These are phyloP conservation scores for Trissolcus japonicus DNA, from an alignment of 2,888 invertebrate genomes.

Conservation along the genomic window DNA sequence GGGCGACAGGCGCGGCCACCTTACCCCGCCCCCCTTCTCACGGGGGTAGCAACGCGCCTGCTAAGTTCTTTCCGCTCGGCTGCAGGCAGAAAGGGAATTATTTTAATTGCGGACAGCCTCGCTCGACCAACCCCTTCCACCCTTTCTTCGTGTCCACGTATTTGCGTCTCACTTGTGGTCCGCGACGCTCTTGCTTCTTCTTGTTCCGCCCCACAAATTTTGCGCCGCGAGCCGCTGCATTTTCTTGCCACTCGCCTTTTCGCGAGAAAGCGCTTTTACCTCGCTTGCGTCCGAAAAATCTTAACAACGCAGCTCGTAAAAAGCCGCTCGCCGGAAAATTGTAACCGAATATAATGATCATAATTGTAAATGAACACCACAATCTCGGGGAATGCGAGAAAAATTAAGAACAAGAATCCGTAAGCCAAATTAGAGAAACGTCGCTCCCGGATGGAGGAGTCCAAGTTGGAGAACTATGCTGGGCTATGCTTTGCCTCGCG, in stretches of 20 bases:
- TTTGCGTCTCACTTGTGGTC: conserved; percentile 54
- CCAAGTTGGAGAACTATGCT: not conserved
- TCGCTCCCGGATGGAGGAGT: not conserved
- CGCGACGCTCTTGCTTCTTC: conserved; percentile 58
- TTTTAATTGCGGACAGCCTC: conserved; percentile 77
- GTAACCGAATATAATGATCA: conserved; percentile 41
- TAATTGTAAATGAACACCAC: conserved; percentile 47
- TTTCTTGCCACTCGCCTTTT: conserved; percentile 43
- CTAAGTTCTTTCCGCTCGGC: conserved; percentile 77
- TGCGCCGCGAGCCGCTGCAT: conserved; percentile 38
- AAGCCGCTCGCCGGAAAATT: conserved; percentile 32
- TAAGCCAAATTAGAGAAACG: conserved; percentile 19
- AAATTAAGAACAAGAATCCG: conserved; percentile 43
- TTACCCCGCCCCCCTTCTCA: conserved; percentile 33
- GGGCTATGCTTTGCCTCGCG: conserved; percentile 58
- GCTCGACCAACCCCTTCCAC: conserved; percentile 71
- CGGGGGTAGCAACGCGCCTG: conserved; percentile 62
- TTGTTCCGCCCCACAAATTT: conserved; percentile 56
- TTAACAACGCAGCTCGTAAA: conserved; percentile 39
- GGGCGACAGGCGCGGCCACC: conserved; percentile 46
- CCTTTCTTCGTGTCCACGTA: conserved; percentile 58
- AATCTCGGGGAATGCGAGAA: conserved; percentile 30
- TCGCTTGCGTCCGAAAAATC: conserved; percentile 38
- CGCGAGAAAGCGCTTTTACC: conserved; percentile 41
- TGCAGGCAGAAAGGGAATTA: conserved; percentile 77